Conservation (phyloP, 1,140 invertebrate genomes). For the Euschistus heros region DNA sequence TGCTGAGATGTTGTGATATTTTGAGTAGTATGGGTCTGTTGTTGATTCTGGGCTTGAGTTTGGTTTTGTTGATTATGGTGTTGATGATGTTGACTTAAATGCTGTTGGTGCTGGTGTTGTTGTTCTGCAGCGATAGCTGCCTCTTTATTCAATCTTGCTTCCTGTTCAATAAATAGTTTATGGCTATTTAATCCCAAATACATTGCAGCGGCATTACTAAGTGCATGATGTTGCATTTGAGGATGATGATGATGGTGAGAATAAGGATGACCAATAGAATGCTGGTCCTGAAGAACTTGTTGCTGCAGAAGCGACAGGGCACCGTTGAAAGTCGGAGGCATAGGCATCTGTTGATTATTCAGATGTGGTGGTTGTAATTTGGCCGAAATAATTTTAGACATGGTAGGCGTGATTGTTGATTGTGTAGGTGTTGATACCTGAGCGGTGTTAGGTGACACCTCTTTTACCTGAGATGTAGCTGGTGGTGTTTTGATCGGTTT, state of each 20-base stretch:
- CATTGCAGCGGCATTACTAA: conserved; percentile 60
- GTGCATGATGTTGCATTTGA: conserved; percentile 41
- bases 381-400: conserved; percentile 53
- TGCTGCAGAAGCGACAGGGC: conserved; percentile 32
- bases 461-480: conserved; percentile 45
- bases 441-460: conserved; percentile 38
- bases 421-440: conserved; percentile 39
- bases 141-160: conserved; percentile 58
- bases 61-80: conserved; percentile 34
- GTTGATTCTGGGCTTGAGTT: conserved; percentile 15
- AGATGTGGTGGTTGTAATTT: conserved; percentile 46
- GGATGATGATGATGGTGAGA: conserved; percentile 39
- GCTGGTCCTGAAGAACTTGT: conserved; percentile 33
- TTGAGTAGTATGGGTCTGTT: conserved; percentile 31
- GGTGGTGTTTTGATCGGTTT: conserved; percentile 42
- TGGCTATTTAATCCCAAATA: conserved; percentile 54
- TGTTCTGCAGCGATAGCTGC: conserved; percentile 39
- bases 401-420: conserved; percentile 54
- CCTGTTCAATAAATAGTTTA: conserved; percentile 63
- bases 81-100: conserved; percentile 34
- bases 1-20: conserved; percentile 38
- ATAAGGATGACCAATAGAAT: conserved; percentile 26
- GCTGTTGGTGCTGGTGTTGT: conserved; percentile 39
- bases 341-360: conserved; percentile 27
- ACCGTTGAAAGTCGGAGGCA: conserved; percentile 32